Conservation (phyloP, 92 coral and sea anemone genomes). For the Epizoanthus rinbou region DNA sequence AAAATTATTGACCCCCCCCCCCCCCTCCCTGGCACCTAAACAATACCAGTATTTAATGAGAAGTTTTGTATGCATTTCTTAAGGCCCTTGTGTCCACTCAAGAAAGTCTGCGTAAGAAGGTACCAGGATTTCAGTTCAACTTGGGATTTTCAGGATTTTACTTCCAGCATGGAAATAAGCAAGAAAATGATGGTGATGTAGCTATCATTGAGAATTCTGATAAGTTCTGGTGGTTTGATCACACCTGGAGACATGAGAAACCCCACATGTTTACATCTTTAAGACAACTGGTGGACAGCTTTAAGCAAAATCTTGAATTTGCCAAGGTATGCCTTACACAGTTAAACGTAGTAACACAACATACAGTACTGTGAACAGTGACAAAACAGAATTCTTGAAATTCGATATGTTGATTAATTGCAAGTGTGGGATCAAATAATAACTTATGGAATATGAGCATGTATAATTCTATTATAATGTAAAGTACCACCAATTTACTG, state of each 20-base stretch:
- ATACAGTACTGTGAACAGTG: no score
- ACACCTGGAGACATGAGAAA: conserved; percentile 84
- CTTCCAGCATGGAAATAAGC: conserved; percentile 66
- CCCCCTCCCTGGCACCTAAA: no score
- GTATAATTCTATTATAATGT: no score
- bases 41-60: neutral
- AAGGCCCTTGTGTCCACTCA: conserved; percentile 89
- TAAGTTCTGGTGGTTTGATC: conserved; percentile 97
- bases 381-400: no score
- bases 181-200: conserved; percentile 86
- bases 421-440: no score
- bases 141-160: conserved; percentile 87
- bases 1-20: no score
- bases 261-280: conserved; percentile 69
- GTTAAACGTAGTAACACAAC: no score
- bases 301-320: conserved; percentile 78
- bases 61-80: neutral
- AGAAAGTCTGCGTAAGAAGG: conserved; percentile 62
- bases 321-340: conserved; percentile 68
- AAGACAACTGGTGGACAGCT: conserved; percentile 61
- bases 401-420: no score
- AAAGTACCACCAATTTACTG: no score
- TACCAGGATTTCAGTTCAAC: conserved; percentile 91
- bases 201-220: conserved; percentile 79
- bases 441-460: no score